Base-by-base conservation (phyloP, 1,140 invertebrate species). In the Rhopalosiphum maidis region DNA sequence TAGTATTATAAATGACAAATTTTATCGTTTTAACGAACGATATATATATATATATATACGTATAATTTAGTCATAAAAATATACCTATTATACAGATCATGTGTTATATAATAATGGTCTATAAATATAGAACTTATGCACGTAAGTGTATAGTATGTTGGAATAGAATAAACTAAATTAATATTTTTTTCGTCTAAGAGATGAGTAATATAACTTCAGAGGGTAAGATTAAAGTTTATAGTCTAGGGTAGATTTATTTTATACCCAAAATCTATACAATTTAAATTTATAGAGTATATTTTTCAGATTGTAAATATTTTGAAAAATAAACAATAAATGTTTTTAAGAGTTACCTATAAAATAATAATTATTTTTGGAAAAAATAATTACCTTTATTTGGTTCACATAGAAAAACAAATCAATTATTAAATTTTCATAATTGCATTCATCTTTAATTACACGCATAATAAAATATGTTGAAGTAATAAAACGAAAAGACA, bases 11-110 rank as follows among this genome's bases (percentile, higher is more conserved):
- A 68, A n/a, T 18, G 25, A n/a, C n/a, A 15, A 68, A 5, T 15
- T 5, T 15, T n/a, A 3, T 3, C 4, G 0, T n/a, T 5, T 60
- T n/a, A 68, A 0, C 0, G 5, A n/a, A 7, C 11, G 11, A n/a
- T 30, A 60, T 11, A 60, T 60, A 68, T 30, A 60, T 60, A 68
- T 30, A 55, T 22, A 68, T n/a, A 11, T 46, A 46, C 0, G n/a
- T 68, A 18, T n/a, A n/a, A 1, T 68, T n/a, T 68, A 5, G 60
- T 18, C 30, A 15, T 68, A 68, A 2, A 60, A 25, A 5, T 30
- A n/a, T 68, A 68, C 60, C 15, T n/a, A n/a, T n/a, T 15, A n/a
- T n/a, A 4, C 11, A n/a, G 0, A n/a, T n/a, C 0, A 11, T 18
- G 30, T 68, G 60, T 68, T n/a, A n/a, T 15, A 18, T 68, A 68